These are phyloP conservation scores for Apistogramma diplotaenia DNA, from an alignment of 2,113 vertebrate species.

Conservation along the genomic window DNA sequence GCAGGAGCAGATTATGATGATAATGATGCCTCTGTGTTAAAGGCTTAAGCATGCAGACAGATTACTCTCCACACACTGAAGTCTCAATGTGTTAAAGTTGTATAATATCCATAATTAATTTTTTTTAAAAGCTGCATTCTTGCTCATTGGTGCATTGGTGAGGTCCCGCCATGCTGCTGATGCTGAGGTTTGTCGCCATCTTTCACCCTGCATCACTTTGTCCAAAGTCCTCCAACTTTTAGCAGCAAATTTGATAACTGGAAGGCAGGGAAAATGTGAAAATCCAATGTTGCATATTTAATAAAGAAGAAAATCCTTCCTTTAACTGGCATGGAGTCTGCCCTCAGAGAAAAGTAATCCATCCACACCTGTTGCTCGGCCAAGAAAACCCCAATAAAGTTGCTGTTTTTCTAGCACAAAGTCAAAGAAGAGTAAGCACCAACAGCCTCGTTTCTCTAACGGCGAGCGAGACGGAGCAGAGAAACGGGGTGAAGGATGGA, in stretches of 20 bases:
- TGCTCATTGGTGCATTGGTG: not conserved
- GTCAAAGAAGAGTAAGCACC: not conserved
- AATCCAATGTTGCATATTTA: not conserved
- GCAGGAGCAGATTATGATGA: not conserved
- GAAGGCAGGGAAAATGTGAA: not conserved
- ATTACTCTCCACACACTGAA: not conserved
- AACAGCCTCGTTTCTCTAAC: not conserved
- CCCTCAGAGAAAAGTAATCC: not conserved
- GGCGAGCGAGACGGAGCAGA: slow-evolving; percentile 1
- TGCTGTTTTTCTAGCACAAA: not conserved
- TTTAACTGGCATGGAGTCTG: not conserved
- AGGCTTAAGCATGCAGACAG: not conserved
- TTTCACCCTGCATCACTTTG: not conserved
- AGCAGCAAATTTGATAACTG: not conserved
- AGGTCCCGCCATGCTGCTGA: not conserved
- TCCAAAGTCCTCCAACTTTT: not conserved
- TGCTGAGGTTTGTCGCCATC: not conserved
- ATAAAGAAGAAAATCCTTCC: not conserved
- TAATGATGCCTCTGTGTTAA: not conserved
- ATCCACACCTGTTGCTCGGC: slow-evolving; percentile 13
- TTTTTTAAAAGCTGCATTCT: not conserved
- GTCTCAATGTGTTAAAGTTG: not conserved
- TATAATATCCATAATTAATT: not conserved
- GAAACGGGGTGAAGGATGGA: slow-evolving; percentile 8
- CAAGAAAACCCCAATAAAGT: not conserved